These are phyloP conservation scores for Leiothrix lutea DNA, from an alignment of 2,113 vertebrate species.

Conservation along the genomic window DNA sequence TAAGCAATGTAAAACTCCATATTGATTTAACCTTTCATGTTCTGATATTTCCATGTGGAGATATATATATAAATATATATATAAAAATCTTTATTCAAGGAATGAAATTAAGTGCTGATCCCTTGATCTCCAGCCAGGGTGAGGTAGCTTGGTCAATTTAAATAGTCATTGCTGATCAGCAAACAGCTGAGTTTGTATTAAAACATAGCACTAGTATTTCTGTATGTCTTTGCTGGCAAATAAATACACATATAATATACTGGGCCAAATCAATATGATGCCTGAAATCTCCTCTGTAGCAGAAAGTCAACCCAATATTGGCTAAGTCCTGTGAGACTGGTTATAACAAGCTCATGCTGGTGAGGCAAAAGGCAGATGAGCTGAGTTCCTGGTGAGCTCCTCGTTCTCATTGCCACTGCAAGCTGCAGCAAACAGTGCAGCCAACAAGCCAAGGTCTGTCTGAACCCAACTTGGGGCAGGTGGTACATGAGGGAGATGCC, in stretches of 20 bases:
- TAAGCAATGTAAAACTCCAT: constrained; percentile 88
- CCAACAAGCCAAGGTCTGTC: neutral
- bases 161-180: constrained; percentile 72
- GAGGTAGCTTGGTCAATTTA: constrained; percentile 78
- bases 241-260: neutral
- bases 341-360: neutral
- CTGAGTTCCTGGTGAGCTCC: neutral
- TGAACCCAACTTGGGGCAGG: neutral
- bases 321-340: neutral
- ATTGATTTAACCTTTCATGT: constrained; percentile 98
- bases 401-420: fast-evolving
- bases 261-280: neutral
- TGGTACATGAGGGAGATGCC: fast-evolving
- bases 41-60: constrained; percentile 81
- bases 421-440: neutral
- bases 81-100: constrained; percentile 76
- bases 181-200: constrained; percentile 76
- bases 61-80: constrained; percentile 24
- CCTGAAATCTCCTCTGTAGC: neutral
- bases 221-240: constrained; percentile 61
- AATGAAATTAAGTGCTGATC: constrained; percentile 82
- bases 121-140: constrained; percentile 77
- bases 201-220: constrained; percentile 55
- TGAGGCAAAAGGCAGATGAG: neutral
- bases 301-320: neutral